Base-by-base conservation (phyloP, 2,888 invertebrate species). In the Stramonita haemastoma region DNA sequence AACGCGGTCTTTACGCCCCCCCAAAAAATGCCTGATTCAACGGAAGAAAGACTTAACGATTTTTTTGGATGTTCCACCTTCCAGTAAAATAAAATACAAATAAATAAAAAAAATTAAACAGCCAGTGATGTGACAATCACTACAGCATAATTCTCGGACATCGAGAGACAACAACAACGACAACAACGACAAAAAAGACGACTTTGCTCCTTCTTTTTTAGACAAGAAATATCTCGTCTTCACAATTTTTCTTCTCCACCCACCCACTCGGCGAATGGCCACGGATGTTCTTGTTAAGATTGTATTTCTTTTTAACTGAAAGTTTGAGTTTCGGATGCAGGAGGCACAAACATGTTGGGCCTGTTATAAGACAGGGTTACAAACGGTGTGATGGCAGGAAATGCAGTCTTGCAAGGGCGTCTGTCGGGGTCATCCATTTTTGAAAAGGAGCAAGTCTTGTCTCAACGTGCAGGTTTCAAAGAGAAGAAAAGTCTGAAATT, bases 271-370 rank as follows among this genome's bases (percentile, higher is more conserved):
- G 79, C 32, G 32, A 19, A 26, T 66, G 26, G 26, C 26, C 17
- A 34, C 32, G 79, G 34, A 34, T 46, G 81, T 83, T 46, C 46
- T 83, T 83, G 36, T 36, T 46, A 0, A 19, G 26, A 22, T 11
- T 36, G 46, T 46, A 83, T 83, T 46, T 83, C 81, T 19, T 26
- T 26, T 26, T n/a, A 83, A 36, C 81, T 19, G 81, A 83, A 83
- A 83, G 81, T 83, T 83, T 46, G 2, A 15, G 81, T 83, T 83
- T 83, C 81, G 81, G 81, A 26, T 26, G 81, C 32, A 19, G 81
- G 15, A 46, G 36, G 81, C 36, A 83, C 46, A 83, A 83, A 83
- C 81, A 83, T 83, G 81, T 36, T 13, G 36, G 81, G 36, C 81
- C 36, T 36, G 81, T 83, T 22, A 46, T 83, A 19, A 32, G 34